These are phyloP conservation scores for Pygoscelis adeliae DNA, from an alignment of 2,113 vertebrate species.

Conservation along the genomic window DNA sequence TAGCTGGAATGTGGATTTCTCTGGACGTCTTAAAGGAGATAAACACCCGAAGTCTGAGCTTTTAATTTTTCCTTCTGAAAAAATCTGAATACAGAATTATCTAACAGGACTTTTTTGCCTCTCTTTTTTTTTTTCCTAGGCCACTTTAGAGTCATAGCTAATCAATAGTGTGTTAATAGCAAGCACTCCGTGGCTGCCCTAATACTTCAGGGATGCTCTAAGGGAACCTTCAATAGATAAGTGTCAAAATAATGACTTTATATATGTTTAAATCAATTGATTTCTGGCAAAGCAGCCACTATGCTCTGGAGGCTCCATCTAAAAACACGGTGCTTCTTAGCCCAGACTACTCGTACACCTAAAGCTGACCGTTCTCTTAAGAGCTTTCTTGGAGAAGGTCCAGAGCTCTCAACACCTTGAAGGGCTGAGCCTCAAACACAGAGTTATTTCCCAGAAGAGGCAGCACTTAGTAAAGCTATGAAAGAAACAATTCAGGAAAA, in stretches of 20 bases:
- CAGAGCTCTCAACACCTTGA: slow-evolving; percentile 49
- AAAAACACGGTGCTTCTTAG: neutral
- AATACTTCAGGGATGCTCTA: neutral
- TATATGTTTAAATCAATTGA: neutral
- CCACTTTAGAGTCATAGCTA: neutral
- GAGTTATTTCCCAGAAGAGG: slow-evolving; percentile 29
- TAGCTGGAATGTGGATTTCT: neutral
- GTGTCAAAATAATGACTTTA: neutral
- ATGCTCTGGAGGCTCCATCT: neutral
- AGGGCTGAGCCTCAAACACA: neutral
- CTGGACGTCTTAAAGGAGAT: neutral
- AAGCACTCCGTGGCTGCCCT: neutral
- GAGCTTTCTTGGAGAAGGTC: slow-evolving; percentile 27
- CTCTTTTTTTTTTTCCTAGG: neutral
- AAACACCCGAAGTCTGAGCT: neutral
- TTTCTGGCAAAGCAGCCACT: neutral
- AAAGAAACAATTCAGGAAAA: neutral
- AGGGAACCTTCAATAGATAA: neutral
- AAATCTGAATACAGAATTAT: neutral
- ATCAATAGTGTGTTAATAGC: neutral
- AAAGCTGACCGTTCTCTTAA: neutral
- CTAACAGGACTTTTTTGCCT: neutral
- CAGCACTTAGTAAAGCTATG: neutral
- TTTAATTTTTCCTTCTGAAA: neutral
- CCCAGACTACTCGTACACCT: neutral